Conservation (phyloP, 2,113 vertebrate species). For the Chaenogobius annularis region DNA sequence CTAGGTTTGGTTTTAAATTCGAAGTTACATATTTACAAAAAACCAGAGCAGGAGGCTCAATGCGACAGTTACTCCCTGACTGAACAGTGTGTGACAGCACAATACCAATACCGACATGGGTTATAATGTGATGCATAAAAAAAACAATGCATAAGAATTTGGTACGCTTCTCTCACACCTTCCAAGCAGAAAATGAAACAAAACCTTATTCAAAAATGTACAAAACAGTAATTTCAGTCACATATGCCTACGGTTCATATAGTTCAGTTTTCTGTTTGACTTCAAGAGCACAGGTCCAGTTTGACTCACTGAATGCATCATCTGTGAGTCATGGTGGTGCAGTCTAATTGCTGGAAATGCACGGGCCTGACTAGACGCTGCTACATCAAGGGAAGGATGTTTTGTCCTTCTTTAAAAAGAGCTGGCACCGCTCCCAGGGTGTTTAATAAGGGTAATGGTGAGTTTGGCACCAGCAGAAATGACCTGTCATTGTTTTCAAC, state of each 20-base stretch:
- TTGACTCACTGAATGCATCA: background rate
- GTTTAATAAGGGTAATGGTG: slow-evolving; percentile 73
- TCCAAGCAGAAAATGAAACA: background rate
- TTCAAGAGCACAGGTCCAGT: background rate
- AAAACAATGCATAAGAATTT: too few species aligned
- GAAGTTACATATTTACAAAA: background rate
- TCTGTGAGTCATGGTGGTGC: slow-evolving; percentile 45
- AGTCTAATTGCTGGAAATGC: slow-evolving; percentile 41
- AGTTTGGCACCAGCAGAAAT: slow-evolving; percentile 42
- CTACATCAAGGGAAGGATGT: slow-evolving; percentile 51
- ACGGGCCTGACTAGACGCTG: slow-evolving; percentile 29
- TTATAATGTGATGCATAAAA: too few species aligned
- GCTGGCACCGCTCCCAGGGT: slow-evolving; percentile 60
- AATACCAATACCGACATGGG: background rate
- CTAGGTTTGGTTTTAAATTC: too few species aligned
- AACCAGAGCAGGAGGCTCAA: background rate
- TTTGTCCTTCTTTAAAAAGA: slow-evolving; percentile 30
- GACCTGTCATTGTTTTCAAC: slow-evolving; percentile 46
- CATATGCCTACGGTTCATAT: background rate
- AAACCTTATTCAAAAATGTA: too few species aligned
- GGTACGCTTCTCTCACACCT: too few species aligned
- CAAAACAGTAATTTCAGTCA: too few species aligned
- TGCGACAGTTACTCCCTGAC: too few species aligned
- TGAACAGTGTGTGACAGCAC: background rate
- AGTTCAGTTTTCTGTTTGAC: background rate